Conservation (phyloP, 2,113 vertebrate genomes). For the Peromyscus leucopus region DNA sequence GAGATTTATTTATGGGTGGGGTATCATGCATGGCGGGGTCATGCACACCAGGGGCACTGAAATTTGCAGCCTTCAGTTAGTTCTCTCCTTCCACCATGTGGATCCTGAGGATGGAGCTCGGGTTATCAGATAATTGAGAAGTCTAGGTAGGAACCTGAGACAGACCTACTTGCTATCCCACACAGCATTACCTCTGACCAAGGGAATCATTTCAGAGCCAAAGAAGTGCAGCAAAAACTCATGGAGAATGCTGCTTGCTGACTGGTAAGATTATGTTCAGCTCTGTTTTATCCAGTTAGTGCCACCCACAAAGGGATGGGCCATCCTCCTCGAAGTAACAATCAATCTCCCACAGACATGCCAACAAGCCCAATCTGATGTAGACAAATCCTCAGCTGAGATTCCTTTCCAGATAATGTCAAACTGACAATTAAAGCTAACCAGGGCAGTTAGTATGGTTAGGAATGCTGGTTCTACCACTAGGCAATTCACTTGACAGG, state of each 20-base stretch:
- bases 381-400: neutral
- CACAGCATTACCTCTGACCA: neutral
- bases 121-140: neutral
- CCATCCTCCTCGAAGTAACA: neutral
- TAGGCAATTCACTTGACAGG: neutral
- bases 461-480: neutral
- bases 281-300: too few species aligned
- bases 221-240: neutral
- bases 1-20: neutral
- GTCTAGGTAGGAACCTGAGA: neutral
- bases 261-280: neutral
- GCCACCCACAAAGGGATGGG: too few species aligned
- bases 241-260: neutral
- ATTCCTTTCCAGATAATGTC: neutral
- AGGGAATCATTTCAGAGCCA: neutral
- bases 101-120: neutral
- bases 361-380: neutral
- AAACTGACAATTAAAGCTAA: neutral
- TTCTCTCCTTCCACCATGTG: neutral
- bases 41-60: neutral
- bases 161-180: neutral
- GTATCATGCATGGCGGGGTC: neutral
- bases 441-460: neutral
- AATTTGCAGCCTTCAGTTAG: neutral
- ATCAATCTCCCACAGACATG: neutral